phyloP scores from a whole-genome alignment of 1,140 invertebrate genomes.

The Drosophila sulfurigaster region DNA sequence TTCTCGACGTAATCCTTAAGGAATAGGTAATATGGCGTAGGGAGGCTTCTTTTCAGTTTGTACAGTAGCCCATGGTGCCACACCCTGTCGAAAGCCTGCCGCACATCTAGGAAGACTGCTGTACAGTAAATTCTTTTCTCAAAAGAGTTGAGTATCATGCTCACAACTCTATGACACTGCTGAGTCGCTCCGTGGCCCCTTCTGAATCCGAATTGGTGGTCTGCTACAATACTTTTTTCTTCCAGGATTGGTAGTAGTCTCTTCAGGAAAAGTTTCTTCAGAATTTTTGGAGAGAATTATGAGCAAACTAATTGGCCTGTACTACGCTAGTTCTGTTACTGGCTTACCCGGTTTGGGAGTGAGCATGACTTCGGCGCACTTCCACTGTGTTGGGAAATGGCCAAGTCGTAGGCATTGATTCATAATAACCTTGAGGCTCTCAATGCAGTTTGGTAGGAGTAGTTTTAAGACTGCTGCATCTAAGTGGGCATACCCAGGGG shows the following conservation, averaged over 20 bases:
- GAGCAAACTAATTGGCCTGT: neutral
- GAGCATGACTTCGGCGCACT: neutral
- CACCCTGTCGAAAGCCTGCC: neutral
- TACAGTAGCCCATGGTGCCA: neutral
- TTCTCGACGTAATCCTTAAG: neutral
- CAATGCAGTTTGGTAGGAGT: neutral
- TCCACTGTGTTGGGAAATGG: constrained; percentile 3
- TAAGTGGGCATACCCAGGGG: neutral
- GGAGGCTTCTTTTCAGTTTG: too few species aligned
- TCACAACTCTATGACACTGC: neutral
- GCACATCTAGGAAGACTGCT: constrained; percentile 1
- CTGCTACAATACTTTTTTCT: neutral
- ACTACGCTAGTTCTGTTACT: neutral
- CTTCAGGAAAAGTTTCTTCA: neutral
- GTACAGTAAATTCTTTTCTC: neutral
- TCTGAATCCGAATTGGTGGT: neutral
- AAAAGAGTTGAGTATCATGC: neutral
- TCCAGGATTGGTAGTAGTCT: neutral
- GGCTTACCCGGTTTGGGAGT: neutral
- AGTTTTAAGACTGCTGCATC: neutral
- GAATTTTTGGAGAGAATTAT: neutral
- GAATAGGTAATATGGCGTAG: neutral
- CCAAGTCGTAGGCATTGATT: neutral
- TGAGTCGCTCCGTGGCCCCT: neutral
- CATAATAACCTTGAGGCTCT: neutral